These are phyloP conservation scores for Lithophane semibrunnea DNA, from an alignment of 2,888 invertebrate genomes.

Conservation along the genomic window DNA sequence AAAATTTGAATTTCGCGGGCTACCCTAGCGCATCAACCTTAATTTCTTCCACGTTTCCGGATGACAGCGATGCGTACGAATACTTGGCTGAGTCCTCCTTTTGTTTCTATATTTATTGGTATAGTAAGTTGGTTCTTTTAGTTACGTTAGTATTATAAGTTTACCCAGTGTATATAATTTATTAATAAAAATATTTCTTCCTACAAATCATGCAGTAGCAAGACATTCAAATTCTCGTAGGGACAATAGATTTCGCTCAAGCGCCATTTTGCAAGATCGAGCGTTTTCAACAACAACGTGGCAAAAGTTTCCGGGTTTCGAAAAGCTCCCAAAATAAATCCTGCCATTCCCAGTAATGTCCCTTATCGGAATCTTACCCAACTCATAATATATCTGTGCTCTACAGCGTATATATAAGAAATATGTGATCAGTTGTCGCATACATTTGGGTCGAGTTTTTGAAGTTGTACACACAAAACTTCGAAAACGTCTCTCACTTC, in stretches of 20 bases:
- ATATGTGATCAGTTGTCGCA: not conserved
- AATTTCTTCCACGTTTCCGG: no score
- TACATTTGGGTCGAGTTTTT: not conserved
- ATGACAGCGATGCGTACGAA: no score
- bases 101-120: no score
- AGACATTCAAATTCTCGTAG: not conserved
- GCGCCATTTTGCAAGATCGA: not conserved
- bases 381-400: slow-evolving; percentile 16
- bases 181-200: no score
- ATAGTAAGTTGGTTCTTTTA: no score
- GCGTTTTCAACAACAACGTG: slow-evolving; percentile 10
- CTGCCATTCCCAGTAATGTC: slow-evolving; percentile 4
- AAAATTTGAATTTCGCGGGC: no score
- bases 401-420: slow-evolving; percentile 12
- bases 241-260: not conserved
- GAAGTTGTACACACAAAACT: no score
- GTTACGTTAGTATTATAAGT: no score
- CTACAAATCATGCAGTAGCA: not conserved
- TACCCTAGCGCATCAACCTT: no score
- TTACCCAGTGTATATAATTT: no score
- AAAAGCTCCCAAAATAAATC: slow-evolving; percentile 6
- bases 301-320: not conserved
- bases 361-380: slow-evolving; percentile 18
- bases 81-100: no score
- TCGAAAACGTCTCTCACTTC: no score